Evolutionary conservation across 2,797 vertebrate species (phyloP).

Genomic region (Chromis chromis): DNA sequence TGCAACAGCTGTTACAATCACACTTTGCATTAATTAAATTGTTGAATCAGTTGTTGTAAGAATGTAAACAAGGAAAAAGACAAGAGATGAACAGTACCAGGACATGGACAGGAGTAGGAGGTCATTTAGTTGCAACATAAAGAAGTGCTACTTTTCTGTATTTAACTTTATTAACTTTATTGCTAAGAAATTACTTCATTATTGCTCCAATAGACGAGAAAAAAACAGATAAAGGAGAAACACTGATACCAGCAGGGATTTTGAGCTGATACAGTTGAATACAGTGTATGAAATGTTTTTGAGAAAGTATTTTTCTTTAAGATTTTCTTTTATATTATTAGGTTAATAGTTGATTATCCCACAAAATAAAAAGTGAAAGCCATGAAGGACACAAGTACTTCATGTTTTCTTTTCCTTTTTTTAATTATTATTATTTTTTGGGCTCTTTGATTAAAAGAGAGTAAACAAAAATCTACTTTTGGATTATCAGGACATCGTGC

Average conservation of each 20-base stretch:
- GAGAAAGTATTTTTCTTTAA: neutral
- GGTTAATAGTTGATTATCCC: constrained; percentile 8
- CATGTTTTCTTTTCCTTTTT: neutral
- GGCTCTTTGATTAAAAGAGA: constrained; percentile 21
- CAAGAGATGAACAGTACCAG: too few relatives aligned
- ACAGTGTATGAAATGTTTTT: neutral
- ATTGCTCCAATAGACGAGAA: too few relatives aligned
- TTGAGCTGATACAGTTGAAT: neutral
- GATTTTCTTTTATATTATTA: neutral
- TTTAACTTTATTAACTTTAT: too few relatives aligned
- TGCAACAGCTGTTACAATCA: too few relatives aligned
- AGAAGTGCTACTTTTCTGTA: too few relatives aligned
- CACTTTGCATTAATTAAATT: too few relatives aligned
- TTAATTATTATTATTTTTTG: constrained; percentile 1
- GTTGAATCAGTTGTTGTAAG: too few relatives aligned
- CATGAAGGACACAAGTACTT: neutral
- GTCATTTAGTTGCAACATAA: too few relatives aligned
- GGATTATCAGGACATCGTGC: neutral
- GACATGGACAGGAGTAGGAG: too few relatives aligned
- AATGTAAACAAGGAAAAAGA: too few relatives aligned
- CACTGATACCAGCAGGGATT: neutral
- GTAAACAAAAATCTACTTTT: constrained; percentile 35
- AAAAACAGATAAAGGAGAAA: neutral
- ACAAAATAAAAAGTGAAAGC: neutral
- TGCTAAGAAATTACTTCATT: too few relatives aligned